Evolutionary conservation across 2,888 invertebrate genomes (phyloP), one percentile per base, ranked within the genome.

Genomic region (Drosophila falleni): DNA sequence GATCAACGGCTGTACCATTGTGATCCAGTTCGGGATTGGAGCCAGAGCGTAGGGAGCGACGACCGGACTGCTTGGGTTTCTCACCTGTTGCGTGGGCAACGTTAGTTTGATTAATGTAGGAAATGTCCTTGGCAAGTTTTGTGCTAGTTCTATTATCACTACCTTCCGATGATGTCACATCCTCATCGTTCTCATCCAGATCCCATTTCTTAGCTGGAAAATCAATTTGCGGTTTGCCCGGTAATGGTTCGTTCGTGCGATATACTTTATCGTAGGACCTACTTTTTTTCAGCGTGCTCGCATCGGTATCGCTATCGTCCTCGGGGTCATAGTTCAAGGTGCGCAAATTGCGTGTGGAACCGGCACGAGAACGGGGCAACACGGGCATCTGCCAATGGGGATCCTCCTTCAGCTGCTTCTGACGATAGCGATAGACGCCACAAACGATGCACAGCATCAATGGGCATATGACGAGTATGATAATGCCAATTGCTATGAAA

Each of bases 181-280:
- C 95, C 91, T 95, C 95, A 90, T 95, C 95, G 54, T 81, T 63
- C 84, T 95, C 95, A 68, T 95, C 95, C 59, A 96, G 92, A 91
- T 96, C 96, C 95, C 96, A 96, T 70, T 95, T 94, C 92, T 97
- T 97, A 78, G 96, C 96, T 80, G 96, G 96, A 93, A 97, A 97
- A 70, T 96, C 96, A 81, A 95, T 94, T 72, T 95, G 94, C 42
- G 97, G 97, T 89, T 95, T 94, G 59, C 94, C 94, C 68, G 93
- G 92, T 78, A 97, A 93, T 56, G 97, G 97, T 93, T 98, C 97
- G 90, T 97, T 94, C 10, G 97, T 98, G 79, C 95, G 94, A 92
- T 98, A 98, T 56, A 95, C 95, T 92, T 95, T 95, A 90, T 97
- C 97, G 91, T 97, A 97, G 80, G 94, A 95, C 79, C 96, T 94